Evolutionary conservation across 2,888 invertebrate genomes (phyloP), one percentile per base, ranked within the genome.

Genomic region (Heliconius erato): DNA sequence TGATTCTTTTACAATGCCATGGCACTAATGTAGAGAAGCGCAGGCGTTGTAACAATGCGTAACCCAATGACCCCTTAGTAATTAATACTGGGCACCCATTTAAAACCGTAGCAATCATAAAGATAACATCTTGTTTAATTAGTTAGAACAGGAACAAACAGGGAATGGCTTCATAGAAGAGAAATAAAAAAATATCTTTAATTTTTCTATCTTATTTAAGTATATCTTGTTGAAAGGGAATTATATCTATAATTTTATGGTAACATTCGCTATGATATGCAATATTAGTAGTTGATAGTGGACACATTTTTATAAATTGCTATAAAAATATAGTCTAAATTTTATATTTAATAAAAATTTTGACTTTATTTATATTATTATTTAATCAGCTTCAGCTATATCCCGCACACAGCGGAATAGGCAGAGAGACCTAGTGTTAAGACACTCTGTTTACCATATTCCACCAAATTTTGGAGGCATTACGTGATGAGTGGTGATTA

Each of bases 11-110:
- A 80, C 28, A 44, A 74, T 12, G 12, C n/a, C 19, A 79, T 26
- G 40, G 26, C 28, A 69, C 26, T 12, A 54, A 44, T 32, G 26
- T 40, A 68, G 59, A 16, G 54, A 19, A 7, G 54, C 49, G n/a
- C 44, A 76, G 14, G n/a, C 16, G 3, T 11, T 28, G 11, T 19
- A 67, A 67, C 54, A 49, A 59, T 54, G 40, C 12, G 11, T 69
- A 77, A 69, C 80, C 68, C 16, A 65, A 80, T 68, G 80, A 80
- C 80, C 80, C 65, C 23, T 28, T 7, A 68, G n/a, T 76, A 32
- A 67, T 67, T 74, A 44, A 67, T 19, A 26, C 68, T 69, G 26
- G 23, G 40, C 59, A 40, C 65, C 40, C 14, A 67, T 74, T 14
- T 28, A 32, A 16, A 71, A 67, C 23, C n/a, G 6, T 23, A 54